Conservation (phyloP, 2,797 vertebrate species). For the Circus cinereus region DNA sequence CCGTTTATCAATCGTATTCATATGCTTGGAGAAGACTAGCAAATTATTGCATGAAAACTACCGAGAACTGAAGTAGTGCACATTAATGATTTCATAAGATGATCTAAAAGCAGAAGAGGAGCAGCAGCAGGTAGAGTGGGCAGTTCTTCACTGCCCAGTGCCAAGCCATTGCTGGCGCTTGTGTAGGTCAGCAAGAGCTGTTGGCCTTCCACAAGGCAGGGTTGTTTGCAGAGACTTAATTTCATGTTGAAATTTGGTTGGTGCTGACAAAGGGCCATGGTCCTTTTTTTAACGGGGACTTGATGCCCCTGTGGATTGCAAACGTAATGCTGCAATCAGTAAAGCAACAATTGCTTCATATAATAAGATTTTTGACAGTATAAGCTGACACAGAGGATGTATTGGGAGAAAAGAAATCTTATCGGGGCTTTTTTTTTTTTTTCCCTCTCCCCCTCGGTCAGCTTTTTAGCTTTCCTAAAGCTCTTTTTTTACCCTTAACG, state of each 20-base stretch:
- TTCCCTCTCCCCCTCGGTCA: too few species aligned
- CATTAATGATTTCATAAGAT: too few species aligned
- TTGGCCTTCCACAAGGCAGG: not conserved
- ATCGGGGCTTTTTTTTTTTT: not conserved
- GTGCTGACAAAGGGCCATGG: not conserved
- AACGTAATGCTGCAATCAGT: not conserved
- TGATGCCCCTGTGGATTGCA: not conserved
- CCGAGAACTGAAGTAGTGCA: not conserved
- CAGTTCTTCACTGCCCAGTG: not conserved
- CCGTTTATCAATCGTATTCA: too few species aligned
- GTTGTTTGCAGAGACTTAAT: too few species aligned
- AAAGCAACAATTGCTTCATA: not conserved
- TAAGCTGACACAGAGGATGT: not conserved
- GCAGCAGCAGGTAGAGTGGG: not conserved
- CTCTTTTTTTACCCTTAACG: not conserved
- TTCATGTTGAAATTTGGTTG: not conserved
- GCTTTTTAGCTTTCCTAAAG: not conserved
- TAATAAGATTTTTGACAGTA: not conserved
- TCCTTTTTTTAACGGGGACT: not conserved
- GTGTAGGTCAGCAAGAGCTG: not conserved
- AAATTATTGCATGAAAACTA: not conserved
- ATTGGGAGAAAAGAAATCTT: not conserved
- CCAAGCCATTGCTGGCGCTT: not conserved
- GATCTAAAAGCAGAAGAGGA: not conserved
- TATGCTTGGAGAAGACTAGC: not conserved